Evolutionary conservation across 2,113 vertebrate genomes (phyloP), one percentile per base, ranked within the genome.

Genomic region (Indri indri): DNA sequence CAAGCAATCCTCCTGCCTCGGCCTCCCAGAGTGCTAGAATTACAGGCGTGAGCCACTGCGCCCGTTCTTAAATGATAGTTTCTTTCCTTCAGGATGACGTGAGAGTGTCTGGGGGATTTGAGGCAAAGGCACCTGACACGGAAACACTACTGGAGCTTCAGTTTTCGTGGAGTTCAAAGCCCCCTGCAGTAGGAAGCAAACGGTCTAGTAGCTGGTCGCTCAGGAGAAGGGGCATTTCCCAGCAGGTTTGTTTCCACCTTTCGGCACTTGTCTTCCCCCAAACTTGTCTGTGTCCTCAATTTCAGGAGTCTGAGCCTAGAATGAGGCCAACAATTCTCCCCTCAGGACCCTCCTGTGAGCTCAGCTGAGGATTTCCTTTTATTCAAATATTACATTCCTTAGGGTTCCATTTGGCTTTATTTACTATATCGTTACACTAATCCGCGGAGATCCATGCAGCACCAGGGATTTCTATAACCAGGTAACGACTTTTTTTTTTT

Each of bases 401-500:
- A 9, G 59, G 73, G 68, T 50, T 96, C 70, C 82, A 68, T 45
- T 86, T 87, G 65, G 61, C 34, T 92, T 90, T 95, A 95, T 93
- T 96, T 96, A 97, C 77, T 61, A 0, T 34, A 66, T 34, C 71
- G 94, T 45, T 66, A 82, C 68, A 77, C 17, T 30, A 95, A 74
- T 76, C 96, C 91, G 59, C 47, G 0, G 95, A 91, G 95, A 97
- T 85, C 61, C 47, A 66, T 0, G 25, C 4, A 92, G 61, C 96
- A 92, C 82, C 37, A 92, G 94, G 91, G 91, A 97, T 73, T 97
- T 97, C 93, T 89, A 96, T 93, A 91, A 94, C 89, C 80, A 97
- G 87, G 89, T 96, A 97, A 97, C 95, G 77, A 63, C 59, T 20
- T 65, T 79, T 70, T 68, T 27, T 68, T 70, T 54, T 5, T 27